Conservation (phyloP, 2,113 vertebrate genomes). For the Anhinga rufa region DNA sequence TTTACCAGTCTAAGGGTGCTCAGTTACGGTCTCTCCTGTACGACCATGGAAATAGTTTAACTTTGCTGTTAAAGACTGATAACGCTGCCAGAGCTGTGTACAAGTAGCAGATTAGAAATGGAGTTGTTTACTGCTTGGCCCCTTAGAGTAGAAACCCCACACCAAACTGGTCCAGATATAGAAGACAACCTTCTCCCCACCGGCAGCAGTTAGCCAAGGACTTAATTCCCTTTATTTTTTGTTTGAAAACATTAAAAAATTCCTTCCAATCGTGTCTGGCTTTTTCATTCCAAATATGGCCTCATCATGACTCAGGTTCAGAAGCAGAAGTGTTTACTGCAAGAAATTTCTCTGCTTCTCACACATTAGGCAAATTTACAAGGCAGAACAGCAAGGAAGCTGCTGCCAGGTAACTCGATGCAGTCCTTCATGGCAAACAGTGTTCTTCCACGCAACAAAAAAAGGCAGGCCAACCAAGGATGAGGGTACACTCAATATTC, state of each 20-base stretch:
- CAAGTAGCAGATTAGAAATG: background rate
- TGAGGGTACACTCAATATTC: background rate
- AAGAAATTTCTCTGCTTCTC: background rate
- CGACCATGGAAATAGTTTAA: background rate
- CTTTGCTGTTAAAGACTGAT: background rate
- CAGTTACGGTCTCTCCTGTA: background rate
- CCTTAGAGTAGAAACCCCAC: background rate
- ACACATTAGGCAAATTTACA: background rate
- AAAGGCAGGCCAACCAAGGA: background rate
- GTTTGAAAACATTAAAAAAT: background rate
- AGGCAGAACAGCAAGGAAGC: background rate
- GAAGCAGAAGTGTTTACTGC: background rate
- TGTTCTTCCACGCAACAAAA: background rate
- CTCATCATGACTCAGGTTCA: background rate
- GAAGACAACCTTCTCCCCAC: background rate
- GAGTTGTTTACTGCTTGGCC: background rate
- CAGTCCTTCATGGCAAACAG: background rate
- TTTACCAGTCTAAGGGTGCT: background rate
- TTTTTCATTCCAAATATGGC: background rate
- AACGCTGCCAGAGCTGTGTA: background rate
- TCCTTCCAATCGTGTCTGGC: background rate
- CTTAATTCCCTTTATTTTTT: background rate
- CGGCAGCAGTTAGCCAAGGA: background rate
- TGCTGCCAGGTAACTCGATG: background rate
- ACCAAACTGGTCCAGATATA: background rate